Base-by-base conservation (phyloP, 2,888 invertebrate genomes). In the Metopia argyrocephala region DNA sequence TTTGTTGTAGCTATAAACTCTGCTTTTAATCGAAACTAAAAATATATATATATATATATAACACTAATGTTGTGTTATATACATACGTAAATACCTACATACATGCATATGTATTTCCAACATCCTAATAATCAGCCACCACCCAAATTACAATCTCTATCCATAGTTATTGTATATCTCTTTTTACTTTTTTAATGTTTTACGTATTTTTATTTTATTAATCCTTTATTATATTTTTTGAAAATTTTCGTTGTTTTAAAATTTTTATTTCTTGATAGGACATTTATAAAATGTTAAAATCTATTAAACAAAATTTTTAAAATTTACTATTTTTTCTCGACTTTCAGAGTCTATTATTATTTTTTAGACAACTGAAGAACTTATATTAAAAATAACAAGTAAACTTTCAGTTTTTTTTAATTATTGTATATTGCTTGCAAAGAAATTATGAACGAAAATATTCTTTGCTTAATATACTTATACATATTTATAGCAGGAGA, bases 401-500 rank as follows among this genome's bases (percentile, higher is more conserved):
- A 38, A 38, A 38, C 38, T 9, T 38, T 38, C 38, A 38, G 15
- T 38, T 15, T 15, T 38, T 38, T 38, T 38, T 31, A 3, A 12
- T 12, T 31, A 12, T 31, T 38, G 3, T 38, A 38, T 50, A 70
- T 61, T 62, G 70, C 28, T 23, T 48, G 52, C 50, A 54, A 56
- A 46, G 56, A 28, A 15, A 38, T 38, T n/a, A n/a, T n/a, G n/a
- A n/a, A n/a, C n/a, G 15, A 12, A 38, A 38, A 38, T 9, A 12
- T 38, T 38, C 15, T 38, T 38, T 38, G 3, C 12, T 38, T 38
- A 1, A 38, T 38, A 38, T 38, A 12, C 38, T 12, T 12, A 38
- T 4, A 15, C n/a, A n/a, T n/a, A 65, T 48, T 65, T n/a, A 65
- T 65, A 25, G 27, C 50, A 65, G 15, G n/a, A 5, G 25, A 27